These are phyloP conservation scores for Diadophis punctatus DNA, from an alignment of 2,113 vertebrate genomes.

Conservation along the genomic window DNA sequence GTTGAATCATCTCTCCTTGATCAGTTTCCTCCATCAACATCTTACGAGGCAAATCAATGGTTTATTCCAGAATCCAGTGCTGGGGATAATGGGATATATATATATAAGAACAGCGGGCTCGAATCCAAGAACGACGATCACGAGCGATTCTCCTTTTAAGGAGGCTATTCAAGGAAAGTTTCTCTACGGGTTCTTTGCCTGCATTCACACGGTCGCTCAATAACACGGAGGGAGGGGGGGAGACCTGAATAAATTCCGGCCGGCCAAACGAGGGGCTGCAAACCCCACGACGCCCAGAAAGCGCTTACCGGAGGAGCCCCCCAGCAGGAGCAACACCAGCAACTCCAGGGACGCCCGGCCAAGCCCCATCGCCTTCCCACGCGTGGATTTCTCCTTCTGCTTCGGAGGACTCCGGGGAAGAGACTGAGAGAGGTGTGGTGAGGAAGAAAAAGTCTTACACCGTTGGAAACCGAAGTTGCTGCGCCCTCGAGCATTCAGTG, in stretches of 20 bases:
- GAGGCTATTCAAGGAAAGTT: background rate
- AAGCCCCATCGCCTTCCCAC: too few relatives aligned
- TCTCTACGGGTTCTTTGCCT: background rate
- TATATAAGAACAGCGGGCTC: background rate
- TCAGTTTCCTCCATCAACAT: too few relatives aligned
- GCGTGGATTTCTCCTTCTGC: too few relatives aligned
- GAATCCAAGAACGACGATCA: background rate
- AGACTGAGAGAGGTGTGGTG: too few relatives aligned
- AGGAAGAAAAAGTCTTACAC: too few relatives aligned
- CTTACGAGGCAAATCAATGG: background rate
- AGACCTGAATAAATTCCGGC: background rate
- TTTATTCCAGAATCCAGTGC: background rate
- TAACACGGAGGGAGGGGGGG: background rate
- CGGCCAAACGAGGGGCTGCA: background rate
- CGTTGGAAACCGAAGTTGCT: too few relatives aligned
- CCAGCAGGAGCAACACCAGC: too few relatives aligned
- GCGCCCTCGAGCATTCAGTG: too few relatives aligned
- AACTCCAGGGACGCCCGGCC: too few relatives aligned
- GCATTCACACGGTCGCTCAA: background rate
- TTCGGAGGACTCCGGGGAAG: too few relatives aligned
- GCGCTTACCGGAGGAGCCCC: background rate
- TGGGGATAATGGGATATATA: too few relatives aligned
- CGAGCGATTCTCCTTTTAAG: background rate
- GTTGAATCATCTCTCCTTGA: too few relatives aligned
- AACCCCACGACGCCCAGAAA: background rate